phyloP scores from a whole-genome alignment of 2,888 invertebrate genomes.

The Gnatocerus cornutus region DNA sequence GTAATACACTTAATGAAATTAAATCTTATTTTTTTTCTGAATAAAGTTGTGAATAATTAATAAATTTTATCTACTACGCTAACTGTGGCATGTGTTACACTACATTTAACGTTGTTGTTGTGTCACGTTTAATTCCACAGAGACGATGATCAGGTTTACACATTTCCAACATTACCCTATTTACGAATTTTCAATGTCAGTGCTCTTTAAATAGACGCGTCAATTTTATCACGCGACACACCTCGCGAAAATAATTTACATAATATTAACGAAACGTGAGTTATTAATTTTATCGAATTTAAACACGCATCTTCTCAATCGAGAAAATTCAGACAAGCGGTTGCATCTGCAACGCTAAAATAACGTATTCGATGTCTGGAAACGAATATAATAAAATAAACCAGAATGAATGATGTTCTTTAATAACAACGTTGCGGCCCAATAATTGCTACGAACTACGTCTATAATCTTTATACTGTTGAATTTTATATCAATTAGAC shows the following conservation, averaged over 20 bases:
- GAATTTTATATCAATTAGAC: conserved; percentile 67
- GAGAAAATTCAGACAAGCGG: conserved; percentile 54
- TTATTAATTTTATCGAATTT: conserved; percentile 19
- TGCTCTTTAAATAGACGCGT: conserved; percentile 14
- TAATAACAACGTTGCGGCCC: conserved; percentile 63
- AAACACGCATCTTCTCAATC: conserved; percentile 21
- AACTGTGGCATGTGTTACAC: conserved; percentile 26
- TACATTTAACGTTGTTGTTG: conserved; percentile 22
- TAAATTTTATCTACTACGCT: conserved; percentile 29
- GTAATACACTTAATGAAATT: neutral
- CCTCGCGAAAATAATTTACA: conserved; percentile 22
- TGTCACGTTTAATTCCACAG: conserved; percentile 36
- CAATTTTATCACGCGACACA: conserved; percentile 22
- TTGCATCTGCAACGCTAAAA: conserved; percentile 52
- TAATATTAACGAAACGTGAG: conserved; percentile 16
- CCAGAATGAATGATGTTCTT: conserved; percentile 63
- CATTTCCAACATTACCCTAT: conserved; percentile 35
- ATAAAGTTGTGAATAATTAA: conserved; percentile 30
- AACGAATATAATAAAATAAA: conserved; percentile 63
- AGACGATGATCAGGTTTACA: conserved; percentile 35
- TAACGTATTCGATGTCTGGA: conserved; percentile 52
- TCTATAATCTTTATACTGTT: conserved; percentile 65
- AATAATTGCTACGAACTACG: conserved; percentile 63
- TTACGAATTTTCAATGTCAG: conserved; percentile 34
- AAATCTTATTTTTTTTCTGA: conserved; percentile 17